Evolutionary conservation across 2,888 invertebrate species (phyloP).

Genomic region (Hololepta plana): DNA sequence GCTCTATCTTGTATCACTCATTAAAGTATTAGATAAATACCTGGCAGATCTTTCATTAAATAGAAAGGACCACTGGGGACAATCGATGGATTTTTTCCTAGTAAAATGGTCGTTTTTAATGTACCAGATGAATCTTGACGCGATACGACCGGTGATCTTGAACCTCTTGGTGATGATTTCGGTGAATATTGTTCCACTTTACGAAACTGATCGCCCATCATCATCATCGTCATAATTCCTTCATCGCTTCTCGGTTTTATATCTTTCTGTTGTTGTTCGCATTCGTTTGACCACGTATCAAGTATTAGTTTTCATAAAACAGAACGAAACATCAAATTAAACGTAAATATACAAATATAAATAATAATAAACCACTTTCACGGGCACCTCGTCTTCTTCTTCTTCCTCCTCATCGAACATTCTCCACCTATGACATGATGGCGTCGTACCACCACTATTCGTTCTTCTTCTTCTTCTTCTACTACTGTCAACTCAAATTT

Average conservation of each 20-base stretch:
- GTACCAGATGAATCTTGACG: constrained; percentile 95
- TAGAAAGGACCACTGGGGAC: constrained; percentile 97
- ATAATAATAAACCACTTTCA: too few species aligned
- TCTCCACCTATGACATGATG: too few species aligned
- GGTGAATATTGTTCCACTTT: constrained; percentile 90
- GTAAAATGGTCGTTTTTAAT: constrained; percentile 89
- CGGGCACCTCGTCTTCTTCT: too few species aligned
- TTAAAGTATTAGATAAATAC: constrained; percentile 25
- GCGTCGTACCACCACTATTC: too few species aligned
- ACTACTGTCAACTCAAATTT: too few species aligned
- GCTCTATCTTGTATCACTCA: background rate
- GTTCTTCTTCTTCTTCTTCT: too few species aligned
- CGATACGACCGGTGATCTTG: constrained; percentile 87
- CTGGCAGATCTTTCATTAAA: constrained; percentile 91
- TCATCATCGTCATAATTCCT: constrained; percentile 61
- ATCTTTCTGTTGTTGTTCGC: too few species aligned
- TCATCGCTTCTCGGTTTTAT: constrained; percentile 21
- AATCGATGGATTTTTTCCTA: constrained; percentile 93
- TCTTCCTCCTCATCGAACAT: too few species aligned
- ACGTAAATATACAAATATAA: too few species aligned
- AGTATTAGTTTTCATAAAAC: too few species aligned
- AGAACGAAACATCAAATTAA: too few species aligned
- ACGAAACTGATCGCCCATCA: constrained; percentile 85
- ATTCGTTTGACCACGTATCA: too few species aligned
- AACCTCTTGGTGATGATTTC: constrained; percentile 85